Base-by-base conservation (phyloP, 2,113 vertebrate genomes). In the Prionailurus bengalensis region DNA sequence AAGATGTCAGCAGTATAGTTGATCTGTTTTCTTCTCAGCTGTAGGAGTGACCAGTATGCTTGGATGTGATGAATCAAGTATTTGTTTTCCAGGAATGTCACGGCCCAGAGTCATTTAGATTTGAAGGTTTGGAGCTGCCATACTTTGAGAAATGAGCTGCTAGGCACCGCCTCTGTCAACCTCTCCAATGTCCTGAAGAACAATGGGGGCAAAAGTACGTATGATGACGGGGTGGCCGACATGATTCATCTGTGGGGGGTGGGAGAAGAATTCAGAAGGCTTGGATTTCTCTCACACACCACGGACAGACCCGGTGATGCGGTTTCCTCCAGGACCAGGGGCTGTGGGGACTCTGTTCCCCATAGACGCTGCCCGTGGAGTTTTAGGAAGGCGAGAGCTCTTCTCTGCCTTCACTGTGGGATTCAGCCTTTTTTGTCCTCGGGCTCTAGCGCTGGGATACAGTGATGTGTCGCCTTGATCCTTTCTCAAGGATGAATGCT, bases 91-190 rank as follows among this genome's bases (percentile, higher is more conserved):
- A 99, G 99, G 97, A 99, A 99, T 4, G 99, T 99, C 98, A 99
- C 99, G 0, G 99, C 99, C 92, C 99, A 99, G 98, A 99, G 99
- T 97, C 99, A 98, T 80, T 97, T 99, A 98, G 99, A 99, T 42
- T 98, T 99, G 98, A 99, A 99, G 99, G 98, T 99, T 97, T 99
- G 99, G 99, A 99, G 99, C 98, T 99, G 99, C 98, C 99, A 99
- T 98, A 99, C 99, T 23, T 98, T 99, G 98, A 99, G 99, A 97
- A 99, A 99, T 84, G 99, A 99, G 98, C 99, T 99, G 31, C 99
- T 99, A 97, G 99, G 99, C 92, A 99, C 99, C 0, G 99, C 99
- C 23, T 99, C 99, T 5, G 96, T 99, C 94, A 99, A 99, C 98
- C 99, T 99, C 12, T 98, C 99, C 98, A 99, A 98, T 94, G 98